phyloP scores from a whole-genome alignment of 2,797 vertebrate genomes.

The Malacoraja senta region DNA sequence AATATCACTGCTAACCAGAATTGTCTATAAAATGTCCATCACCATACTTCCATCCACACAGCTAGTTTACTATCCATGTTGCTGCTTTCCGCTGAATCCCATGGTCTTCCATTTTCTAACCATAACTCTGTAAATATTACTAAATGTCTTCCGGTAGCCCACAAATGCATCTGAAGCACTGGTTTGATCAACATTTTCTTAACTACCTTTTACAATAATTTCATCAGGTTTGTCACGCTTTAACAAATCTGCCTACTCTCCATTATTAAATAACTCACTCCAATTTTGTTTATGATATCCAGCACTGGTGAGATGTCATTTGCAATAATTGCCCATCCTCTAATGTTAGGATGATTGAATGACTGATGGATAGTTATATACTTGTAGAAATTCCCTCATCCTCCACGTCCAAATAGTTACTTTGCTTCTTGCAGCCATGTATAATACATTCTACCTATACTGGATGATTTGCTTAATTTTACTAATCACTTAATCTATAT shows the following conservation, averaged over 20 bases:
- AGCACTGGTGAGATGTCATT: background rate
- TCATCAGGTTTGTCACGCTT: background rate
- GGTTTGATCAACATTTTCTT: too few species aligned
- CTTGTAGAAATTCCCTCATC: background rate
- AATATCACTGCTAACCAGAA: too few species aligned
- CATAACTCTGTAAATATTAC: too few species aligned
- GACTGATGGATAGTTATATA: background rate
- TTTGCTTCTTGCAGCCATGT: background rate
- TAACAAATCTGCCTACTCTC: background rate
- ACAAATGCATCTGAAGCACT: too few species aligned
- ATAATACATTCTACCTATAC: background rate
- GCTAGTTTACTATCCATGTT: too few species aligned
- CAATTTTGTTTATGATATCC: background rate
- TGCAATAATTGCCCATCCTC: background rate
- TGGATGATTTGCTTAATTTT: background rate
- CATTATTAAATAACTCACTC: background rate
- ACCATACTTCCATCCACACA: too few species aligned
- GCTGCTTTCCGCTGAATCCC: too few species aligned
- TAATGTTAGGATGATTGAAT: background rate
- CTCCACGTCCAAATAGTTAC: too few species aligned
- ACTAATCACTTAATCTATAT: too few species aligned
- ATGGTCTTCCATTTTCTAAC: too few species aligned
- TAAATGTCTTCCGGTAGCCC: too few species aligned
- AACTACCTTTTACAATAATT: background rate
- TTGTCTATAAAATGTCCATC: too few species aligned